Percentiles rank a stretch among this genome's conserved stretches.
Conservation (phyloP, 2,113 vertebrate species). For the Artemisiospiza belli region DNA sequence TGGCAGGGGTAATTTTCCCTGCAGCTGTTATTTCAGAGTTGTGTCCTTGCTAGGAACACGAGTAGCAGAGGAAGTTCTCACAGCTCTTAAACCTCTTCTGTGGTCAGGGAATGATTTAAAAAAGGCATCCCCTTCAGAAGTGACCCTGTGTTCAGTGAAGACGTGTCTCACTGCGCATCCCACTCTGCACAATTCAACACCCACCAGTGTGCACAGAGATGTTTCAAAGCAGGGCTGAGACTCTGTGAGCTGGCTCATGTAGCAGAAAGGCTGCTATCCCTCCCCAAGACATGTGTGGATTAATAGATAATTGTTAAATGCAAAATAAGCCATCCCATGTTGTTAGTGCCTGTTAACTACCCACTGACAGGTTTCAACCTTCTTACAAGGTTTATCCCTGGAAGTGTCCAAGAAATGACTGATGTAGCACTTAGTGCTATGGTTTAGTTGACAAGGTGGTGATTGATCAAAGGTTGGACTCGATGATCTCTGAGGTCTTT, state of each 20-base stretch:
- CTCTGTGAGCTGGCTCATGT: neutral
- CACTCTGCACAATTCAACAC: neutral
- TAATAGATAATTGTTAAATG: neutral
- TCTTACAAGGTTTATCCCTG: neutral
- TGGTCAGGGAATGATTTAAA: neutral
- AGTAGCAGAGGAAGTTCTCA: conserved; percentile 50
- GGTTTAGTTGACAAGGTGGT: neutral
- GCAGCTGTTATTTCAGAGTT: neutral
- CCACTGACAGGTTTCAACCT: neutral
- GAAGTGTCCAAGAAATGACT: neutral
- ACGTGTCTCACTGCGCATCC: neutral
- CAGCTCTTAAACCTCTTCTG: conserved; percentile 6
- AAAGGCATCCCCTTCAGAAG: neutral
- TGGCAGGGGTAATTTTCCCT: neutral
- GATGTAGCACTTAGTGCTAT: neutral
- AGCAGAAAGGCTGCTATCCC: neutral
- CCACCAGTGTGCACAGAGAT: neutral
- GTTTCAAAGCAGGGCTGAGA: neutral
- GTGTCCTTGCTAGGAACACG: neutral
- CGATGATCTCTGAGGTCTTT: neutral
- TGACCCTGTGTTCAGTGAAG: neutral
- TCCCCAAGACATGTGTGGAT: neutral
- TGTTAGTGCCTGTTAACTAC: neutral
- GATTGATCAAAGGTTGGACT: neutral
- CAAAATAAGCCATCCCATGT: neutral